These are phyloP conservation scores for Camelus bactrianus DNA, from an alignment of 2,113 vertebrate species.

Conservation along the genomic window DNA sequence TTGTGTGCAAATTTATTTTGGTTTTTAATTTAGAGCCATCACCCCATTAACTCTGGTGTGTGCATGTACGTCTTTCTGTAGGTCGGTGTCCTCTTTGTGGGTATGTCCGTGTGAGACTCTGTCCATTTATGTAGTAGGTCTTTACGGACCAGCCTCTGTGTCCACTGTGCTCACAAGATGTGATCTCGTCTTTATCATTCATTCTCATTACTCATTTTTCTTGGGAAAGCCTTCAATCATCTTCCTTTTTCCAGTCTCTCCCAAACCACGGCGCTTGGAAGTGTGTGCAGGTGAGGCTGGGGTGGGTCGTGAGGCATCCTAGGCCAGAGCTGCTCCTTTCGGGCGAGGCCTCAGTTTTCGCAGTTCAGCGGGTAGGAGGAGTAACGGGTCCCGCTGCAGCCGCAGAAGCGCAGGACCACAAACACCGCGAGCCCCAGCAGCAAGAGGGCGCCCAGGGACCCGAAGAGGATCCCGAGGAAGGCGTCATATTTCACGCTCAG, in stretches of 20 bases:
- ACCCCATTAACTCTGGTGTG: not conserved
- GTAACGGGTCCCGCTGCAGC: too few species aligned
- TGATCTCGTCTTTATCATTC: not conserved
- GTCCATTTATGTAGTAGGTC: not conserved
- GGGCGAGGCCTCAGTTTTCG: not conserved
- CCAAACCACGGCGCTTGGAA: not conserved
- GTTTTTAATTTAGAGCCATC: conserved; percentile 40
- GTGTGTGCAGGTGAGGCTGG: not conserved
- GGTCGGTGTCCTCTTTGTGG: not conserved
- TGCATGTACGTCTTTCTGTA: not conserved
- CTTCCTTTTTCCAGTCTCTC: not conserved
- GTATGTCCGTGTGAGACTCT: not conserved
- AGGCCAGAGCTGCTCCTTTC: not conserved
- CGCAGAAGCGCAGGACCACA: not conserved
- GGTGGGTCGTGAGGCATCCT: conserved; percentile 21
- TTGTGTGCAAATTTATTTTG: conserved; percentile 21
- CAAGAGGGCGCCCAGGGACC: conserved; percentile 74
- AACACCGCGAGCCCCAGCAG: conserved; percentile 54
- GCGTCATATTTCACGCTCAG: conserved; percentile 76
- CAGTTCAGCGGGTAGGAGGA: not conserved
- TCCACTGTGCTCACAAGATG: not conserved
- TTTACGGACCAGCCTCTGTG: not conserved
- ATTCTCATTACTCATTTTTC: not conserved
- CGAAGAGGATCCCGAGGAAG: conserved; percentile 85
- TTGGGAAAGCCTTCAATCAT: not conserved